Percentiles rank a stretch among this genome's conserved stretches.
phyloP scores from a whole-genome alignment of 2,113 vertebrate genomes.

The Corythornis cristatus region DNA sequence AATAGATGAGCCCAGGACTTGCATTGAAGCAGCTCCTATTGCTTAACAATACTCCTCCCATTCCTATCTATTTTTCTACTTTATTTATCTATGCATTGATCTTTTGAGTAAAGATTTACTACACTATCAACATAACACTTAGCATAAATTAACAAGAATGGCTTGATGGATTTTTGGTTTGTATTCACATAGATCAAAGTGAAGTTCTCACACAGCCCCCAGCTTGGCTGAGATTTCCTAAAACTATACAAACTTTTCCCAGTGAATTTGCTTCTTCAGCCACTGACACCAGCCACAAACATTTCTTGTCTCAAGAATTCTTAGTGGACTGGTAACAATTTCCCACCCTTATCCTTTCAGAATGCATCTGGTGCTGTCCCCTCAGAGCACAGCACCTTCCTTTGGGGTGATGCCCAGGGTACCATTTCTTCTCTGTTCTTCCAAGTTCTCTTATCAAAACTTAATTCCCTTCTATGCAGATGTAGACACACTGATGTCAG shows the following conservation, averaged over 20 bases:
- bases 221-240: not conserved
- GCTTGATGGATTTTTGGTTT: conserved; percentile 16
- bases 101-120: conserved; percentile 7
- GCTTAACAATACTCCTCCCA: not conserved
- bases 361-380: not conserved
- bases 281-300: not conserved
- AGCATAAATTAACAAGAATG: conserved; percentile 43
- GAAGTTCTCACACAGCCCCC: not conserved
- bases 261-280: not conserved
- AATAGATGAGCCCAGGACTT: not conserved
- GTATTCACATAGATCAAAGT: conserved; percentile 14
- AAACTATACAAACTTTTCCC: not conserved
- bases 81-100: conserved; percentile 31
- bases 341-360: not conserved
- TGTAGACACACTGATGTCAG: not conserved
- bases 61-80: not conserved
- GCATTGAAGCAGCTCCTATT: not conserved
- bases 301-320: not conserved
- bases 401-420: not conserved
- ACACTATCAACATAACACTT: conserved; percentile 27
- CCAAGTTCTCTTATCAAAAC: not conserved
- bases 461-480: not conserved
- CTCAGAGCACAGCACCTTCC: not conserved
- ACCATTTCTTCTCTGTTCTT: not conserved
- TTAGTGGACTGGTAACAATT: not conserved